Evolutionary conservation across 2,113 vertebrate genomes (phyloP), one percentile per base, ranked within the genome.

Genomic region (Xiphorhynchus elegans): DNA sequence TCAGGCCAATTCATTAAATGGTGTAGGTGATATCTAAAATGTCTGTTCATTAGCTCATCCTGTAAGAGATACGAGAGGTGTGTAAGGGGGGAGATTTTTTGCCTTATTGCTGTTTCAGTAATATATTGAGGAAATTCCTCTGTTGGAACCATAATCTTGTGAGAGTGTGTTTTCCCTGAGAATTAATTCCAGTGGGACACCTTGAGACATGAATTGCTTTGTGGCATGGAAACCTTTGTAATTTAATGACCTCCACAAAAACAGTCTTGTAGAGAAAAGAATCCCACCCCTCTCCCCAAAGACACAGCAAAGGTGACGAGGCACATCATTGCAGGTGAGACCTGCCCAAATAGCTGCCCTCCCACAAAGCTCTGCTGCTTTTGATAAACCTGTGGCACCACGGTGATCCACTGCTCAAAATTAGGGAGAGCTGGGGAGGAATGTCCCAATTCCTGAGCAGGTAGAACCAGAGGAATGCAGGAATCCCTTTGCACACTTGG

Each of bases 261-360:
- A 13, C 25, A 29, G 8, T 53, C 23, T 28, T 40, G 7, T 17
- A 37, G 29, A 25, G 47, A 59, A 26, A 69, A 64, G 26, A 87
- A 31, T 59, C 35, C 23, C 20, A 17, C 10, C 1, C 0, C 1
- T 0, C 53, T 13, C 18, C 5, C 1, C 9, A 44, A 47, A 78
- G 78, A 20, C 33, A 33, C 17, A 12, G 5, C 10, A 46, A 28
- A 50, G 60, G 33, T 31, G 20, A 63, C 42, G 12, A 58, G 40
- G 39, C 79, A 17, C 10, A 40, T 69, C 35, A 18, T 42, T 68
- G 39, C n/a, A 42, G 35, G 26, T 64, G 31, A 69, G 53, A 74
- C 63, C 46, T 64, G 31, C 40, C 64, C 37, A 26, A 13, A 10
- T 9, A n/a, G 9, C 26, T 39, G 47, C 25, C 35, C 42, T 78